phyloP scores from a whole-genome alignment of 1,140 invertebrate species.

The Teleopsis dalmanni region DNA sequence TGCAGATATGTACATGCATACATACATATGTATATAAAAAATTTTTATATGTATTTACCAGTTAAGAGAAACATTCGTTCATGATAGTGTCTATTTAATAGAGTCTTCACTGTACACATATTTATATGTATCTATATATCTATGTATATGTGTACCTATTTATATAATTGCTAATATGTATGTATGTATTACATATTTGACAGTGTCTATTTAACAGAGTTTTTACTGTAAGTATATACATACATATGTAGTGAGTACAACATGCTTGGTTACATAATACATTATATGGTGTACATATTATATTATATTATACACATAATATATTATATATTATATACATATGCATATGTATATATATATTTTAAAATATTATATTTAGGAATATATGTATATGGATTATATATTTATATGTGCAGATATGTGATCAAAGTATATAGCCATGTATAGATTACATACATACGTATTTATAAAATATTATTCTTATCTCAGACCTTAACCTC shows the following conservation, averaged over 20 bases:
- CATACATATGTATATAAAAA: no score
- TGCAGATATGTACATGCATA: no score
- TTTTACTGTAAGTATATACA: no score
- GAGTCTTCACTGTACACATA: neutral
- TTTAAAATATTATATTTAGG: neutral
- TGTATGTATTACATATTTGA: neutral
- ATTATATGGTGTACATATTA: neutral
- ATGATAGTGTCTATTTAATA: neutral
- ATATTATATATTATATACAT: neutral
- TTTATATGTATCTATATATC: neutral
- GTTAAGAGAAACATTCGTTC: neutral
- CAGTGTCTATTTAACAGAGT: no score
- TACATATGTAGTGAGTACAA: no score
- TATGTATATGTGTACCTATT: neutral
- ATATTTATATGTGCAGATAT: no score
- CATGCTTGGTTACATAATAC: slow-evolving; percentile 1
- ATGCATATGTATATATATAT: neutral
- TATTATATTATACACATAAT: neutral
- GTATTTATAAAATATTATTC: no score
- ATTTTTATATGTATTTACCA: neutral
- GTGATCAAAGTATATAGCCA: no score
- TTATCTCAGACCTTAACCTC: no score
- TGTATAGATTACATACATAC: no score
- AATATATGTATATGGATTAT: no score
- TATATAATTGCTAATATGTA: neutral